Evolutionary conservation across 2,113 vertebrate genomes (phyloP).

Genomic region (Misgurnus anguillicaudatus): DNA sequence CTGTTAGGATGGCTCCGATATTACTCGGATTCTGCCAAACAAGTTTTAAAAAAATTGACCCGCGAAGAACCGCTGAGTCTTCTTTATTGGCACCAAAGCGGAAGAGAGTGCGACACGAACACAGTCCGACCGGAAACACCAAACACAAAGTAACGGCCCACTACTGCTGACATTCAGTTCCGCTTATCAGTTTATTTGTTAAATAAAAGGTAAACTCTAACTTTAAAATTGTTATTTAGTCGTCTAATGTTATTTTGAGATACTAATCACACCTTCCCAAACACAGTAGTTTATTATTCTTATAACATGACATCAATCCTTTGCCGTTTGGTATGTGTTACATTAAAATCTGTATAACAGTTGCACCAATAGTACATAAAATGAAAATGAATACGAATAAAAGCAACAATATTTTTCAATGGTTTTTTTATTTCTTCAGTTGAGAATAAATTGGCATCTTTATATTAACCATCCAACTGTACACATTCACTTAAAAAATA

Average conservation of each 20-base stretch:
- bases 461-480: constrained; percentile 65
- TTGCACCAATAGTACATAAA: too few relatives aligned
- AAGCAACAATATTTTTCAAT: constrained; percentile 4
- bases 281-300: too few relatives aligned
- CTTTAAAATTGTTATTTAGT: too few relatives aligned
- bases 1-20: constrained; percentile 76
- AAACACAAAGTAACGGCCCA: not conserved
- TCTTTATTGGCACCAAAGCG: constrained; percentile 62
- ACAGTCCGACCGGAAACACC: constrained; percentile 44
- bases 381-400: not conserved
- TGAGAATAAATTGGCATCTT: constrained; percentile 55
- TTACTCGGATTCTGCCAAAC: constrained; percentile 65
- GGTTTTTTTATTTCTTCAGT: constrained; percentile 58
- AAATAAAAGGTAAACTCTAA: too few relatives aligned
- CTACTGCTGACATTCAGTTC: not conserved
- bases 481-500: constrained; percentile 66
- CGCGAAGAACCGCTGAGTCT: constrained; percentile 61
- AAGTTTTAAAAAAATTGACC: constrained; percentile 68
- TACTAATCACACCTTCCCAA: too few relatives aligned
- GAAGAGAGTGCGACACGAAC: constrained; percentile 61
- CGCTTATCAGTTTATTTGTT: too few relatives aligned
- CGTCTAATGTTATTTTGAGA: too few relatives aligned
- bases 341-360: too few relatives aligned
- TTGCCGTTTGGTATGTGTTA: too few relatives aligned
- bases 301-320: too few relatives aligned